These are phyloP conservation scores for Corythornis leucogaster DNA, from an alignment of 2,797 vertebrate species.

Conservation along the genomic window DNA sequence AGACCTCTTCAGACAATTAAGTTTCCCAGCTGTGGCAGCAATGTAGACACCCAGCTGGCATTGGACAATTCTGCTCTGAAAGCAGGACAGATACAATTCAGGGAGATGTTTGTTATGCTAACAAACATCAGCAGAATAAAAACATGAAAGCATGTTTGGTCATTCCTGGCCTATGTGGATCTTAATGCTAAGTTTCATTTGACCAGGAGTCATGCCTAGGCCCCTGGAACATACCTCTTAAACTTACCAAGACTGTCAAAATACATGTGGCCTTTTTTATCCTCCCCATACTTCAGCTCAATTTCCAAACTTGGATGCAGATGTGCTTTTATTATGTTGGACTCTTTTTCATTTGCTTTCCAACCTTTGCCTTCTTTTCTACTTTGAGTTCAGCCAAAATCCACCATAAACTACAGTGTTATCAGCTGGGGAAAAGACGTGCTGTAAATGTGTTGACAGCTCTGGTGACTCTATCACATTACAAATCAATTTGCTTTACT, in stretches of 20 bases:
- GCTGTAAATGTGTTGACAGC: background rate
- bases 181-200: background rate
- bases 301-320: background rate
- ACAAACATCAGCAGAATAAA: background rate
- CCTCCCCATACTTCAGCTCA: background rate
- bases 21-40: background rate
- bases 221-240: background rate
- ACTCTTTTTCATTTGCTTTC: background rate
- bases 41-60: background rate
- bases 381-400: conserved; percentile 53
- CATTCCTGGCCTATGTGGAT: background rate
- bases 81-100: background rate
- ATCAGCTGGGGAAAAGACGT: background rate
- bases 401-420: background rate
- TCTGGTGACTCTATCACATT: conserved; percentile 7
- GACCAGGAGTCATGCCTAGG: background rate
- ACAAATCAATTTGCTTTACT: conserved; percentile 26
- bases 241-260: background rate
- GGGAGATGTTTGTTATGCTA: background rate
- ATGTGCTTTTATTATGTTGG: background rate
- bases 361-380: background rate
- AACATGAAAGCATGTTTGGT: background rate
- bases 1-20: background rate
- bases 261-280: background rate
- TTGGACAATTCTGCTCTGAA: background rate